Evolutionary conservation across 2,888 invertebrate species (phyloP).

Genomic region (Atrina japonica): DNA sequence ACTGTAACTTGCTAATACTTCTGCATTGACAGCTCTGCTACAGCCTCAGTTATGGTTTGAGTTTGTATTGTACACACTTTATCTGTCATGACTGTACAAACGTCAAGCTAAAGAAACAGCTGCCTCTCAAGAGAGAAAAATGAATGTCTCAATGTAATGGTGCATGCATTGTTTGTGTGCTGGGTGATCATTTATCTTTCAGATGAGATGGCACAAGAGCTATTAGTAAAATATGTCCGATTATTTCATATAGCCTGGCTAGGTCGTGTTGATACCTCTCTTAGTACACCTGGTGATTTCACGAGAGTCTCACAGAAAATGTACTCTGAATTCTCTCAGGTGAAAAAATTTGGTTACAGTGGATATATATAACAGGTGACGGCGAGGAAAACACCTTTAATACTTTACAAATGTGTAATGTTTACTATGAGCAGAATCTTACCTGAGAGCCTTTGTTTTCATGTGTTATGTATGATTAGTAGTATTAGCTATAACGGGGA

Average conservation of each 20-base stretch:
- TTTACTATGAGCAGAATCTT: no score
- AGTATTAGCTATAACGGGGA: no score
- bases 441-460: no score
- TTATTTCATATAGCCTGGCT: constrained; percentile 2
- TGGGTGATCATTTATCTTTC: constrained; percentile 19
- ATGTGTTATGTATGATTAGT: no score
- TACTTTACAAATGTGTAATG: constrained; percentile 3
- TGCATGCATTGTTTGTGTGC: constrained; percentile 37
- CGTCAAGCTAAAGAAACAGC: constrained; percentile 19
- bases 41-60: no score
- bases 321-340: neutral
- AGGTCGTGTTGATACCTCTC: no score
- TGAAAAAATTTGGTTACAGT: neutral
- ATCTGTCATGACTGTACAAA: neutral
- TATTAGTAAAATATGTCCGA: constrained; percentile 5
- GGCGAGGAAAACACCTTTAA: neutral
- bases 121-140: constrained; percentile 19
- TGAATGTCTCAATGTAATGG: constrained; percentile 21
- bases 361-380: constrained; percentile 5
- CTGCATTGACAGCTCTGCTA: no score
- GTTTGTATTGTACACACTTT: constrained; percentile 1
- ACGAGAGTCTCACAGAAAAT: no score
- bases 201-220: constrained; percentile 23
- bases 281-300: no score
- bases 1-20: no score